These are phyloP conservation scores for Rhabdornis inornatus DNA, from an alignment of 2,113 vertebrate species.

Conservation along the genomic window DNA sequence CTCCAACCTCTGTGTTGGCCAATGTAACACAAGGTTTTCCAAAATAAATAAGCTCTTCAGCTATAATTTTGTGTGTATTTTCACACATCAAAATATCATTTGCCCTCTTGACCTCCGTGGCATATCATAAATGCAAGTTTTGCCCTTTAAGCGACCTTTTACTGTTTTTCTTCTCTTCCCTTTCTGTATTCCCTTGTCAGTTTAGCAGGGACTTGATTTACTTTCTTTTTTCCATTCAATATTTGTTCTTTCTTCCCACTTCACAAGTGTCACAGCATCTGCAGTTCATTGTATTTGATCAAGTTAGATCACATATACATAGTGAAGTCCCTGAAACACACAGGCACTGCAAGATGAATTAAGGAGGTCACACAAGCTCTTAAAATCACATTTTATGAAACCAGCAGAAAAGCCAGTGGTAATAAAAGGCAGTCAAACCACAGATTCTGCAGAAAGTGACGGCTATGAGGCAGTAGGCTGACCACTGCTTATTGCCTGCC, in stretches of 20 bases:
- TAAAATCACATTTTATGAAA: conserved; percentile 24
- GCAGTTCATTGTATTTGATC: conserved; percentile 40
- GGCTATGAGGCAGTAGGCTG: neutral
- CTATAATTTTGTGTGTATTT: neutral
- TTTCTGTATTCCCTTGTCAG: neutral
- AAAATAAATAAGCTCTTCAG: neutral
- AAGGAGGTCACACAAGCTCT: neutral
- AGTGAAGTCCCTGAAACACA: conserved; percentile 18
- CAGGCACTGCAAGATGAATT: neutral
- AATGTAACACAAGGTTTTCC: neutral
- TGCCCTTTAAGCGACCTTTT: neutral
- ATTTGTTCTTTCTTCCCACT: conserved; percentile 23
- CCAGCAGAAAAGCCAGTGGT: neutral
- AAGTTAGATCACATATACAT: conserved; percentile 37
- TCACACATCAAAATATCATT: neutral
- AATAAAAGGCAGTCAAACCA: conserved; percentile 15
- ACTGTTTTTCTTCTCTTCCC: neutral
- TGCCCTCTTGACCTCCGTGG: neutral
- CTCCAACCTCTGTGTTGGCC: neutral
- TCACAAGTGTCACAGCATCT: neutral
- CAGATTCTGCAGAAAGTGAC: neutral
- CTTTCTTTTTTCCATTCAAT: conserved; percentile 9
- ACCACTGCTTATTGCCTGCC: conserved; percentile 3
- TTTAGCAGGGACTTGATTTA: conserved; percentile 11
- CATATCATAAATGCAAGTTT: neutral